Conservation (phyloP, 2,113 vertebrate genomes). For the Upupa epops region DNA sequence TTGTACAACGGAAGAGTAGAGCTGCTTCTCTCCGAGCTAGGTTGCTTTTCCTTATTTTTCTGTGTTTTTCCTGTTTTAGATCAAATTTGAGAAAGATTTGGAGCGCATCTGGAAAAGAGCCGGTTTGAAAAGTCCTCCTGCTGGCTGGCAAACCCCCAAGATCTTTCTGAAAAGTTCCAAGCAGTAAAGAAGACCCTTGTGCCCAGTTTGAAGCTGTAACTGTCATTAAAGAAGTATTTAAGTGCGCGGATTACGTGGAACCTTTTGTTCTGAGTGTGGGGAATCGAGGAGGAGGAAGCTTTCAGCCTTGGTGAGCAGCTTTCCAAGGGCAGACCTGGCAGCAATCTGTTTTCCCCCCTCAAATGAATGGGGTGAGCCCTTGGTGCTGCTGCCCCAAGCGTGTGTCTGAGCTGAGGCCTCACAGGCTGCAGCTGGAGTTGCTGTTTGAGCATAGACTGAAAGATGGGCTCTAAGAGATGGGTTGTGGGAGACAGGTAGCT, state of each 20-base stretch:
- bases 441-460: background rate
- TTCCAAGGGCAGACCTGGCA: background rate
- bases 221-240: slow-evolving; percentile 44
- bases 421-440: background rate
- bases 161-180: slow-evolving; percentile 80
- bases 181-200: background rate
- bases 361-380: background rate
- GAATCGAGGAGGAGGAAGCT: background rate
- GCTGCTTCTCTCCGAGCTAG: no score
- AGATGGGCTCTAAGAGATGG: accelerated
- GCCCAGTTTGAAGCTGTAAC: background rate
- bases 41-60: no score
- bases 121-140: slow-evolving; percentile 84
- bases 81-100: slow-evolving; percentile 86
- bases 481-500: background rate
- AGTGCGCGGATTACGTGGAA: background rate
- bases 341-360: background rate
- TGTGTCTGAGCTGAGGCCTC: background rate
- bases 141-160: slow-evolving; percentile 86
- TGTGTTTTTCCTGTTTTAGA: slow-evolving; percentile 56
- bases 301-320: background rate
- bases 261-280: background rate
- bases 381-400: background rate
- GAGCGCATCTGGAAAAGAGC: slow-evolving; percentile 84
- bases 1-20: no score